Evolutionary conservation across 2,888 invertebrate species (phyloP), one percentile per base, ranked within the genome.

Genomic region (Chelonus formosanus): DNA sequence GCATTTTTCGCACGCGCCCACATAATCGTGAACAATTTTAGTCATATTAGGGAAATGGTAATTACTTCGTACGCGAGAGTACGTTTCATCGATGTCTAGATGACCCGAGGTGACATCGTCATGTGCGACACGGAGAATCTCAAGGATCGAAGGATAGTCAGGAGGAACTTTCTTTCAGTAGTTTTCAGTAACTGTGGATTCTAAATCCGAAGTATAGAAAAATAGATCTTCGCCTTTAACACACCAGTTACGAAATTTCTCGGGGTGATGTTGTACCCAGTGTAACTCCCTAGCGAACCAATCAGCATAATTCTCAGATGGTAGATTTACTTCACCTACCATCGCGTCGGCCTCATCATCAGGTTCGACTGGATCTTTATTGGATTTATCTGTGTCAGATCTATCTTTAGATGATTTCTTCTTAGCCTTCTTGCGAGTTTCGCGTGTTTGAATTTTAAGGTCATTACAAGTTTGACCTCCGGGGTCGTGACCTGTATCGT

Each of bases 271-370:
- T 10, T n/a, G 0, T 0, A 67, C 61, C 2, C 63, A 35, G 3
- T 60, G 31, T 1, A 50, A 34, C 47, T 70, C 68, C 3, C 58
- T 65, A 0, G 60, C 31, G 36, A 65, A 70, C 68, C 70, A 68
- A 34, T 63, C 44, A 3, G 62, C 64, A n/a, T n/a, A n/a, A n/a
- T n/a, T n/a, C n/a, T n/a, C n/a, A n/a, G n/a, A n/a, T n/a, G n/a
- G n/a, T n/a, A n/a, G n/a, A n/a, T n/a, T n/a, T n/a, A n/a, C n/a
- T n/a, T n/a, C n/a, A n/a, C n/a, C n/a, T n/a, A n/a, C n/a, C n/a
- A n/a, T n/a, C n/a, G n/a, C n/a, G n/a, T n/a, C n/a, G n/a, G n/a
- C n/a, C n/a, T n/a, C n/a, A n/a, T n/a, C n/a, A n/a, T n/a, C n/a
- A n/a, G n/a, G n/a, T n/a, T n/a, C n/a, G n/a, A n/a, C n/a, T n/a